phyloP scores from a whole-genome alignment of 2,888 invertebrate genomes.

The Flexamia atlantica region DNA sequence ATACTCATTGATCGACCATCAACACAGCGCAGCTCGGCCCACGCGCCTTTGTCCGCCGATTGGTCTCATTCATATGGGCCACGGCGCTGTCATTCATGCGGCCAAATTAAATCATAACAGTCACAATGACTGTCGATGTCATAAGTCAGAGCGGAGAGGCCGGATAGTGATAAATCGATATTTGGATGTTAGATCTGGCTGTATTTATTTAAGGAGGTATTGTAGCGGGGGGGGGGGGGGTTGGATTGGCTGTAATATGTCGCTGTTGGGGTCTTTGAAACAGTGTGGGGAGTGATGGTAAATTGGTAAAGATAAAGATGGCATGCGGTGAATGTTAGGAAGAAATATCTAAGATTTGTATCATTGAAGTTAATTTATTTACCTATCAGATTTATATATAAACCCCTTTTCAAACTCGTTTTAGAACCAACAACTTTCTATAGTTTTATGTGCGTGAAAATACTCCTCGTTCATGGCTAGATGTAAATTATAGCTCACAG shows the following conservation, averaged over 20 bases:
- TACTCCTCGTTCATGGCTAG: too few relatives aligned
- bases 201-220: conserved; percentile 16
- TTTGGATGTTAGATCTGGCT: not conserved
- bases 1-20: conserved; percentile 19
- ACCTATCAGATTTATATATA: too few relatives aligned
- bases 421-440: too few relatives aligned
- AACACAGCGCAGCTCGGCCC: conserved; percentile 1
- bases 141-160: conserved; percentile 7
- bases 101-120: conserved; percentile 33
- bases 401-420: too few relatives aligned
- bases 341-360: too few relatives aligned
- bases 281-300: too few relatives aligned
- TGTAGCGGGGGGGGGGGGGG: not conserved
- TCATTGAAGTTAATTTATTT: too few relatives aligned
- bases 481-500: too few relatives aligned
- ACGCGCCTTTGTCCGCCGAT: conserved; percentile 27
- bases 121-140: conserved; percentile 32
- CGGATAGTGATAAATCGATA: conserved; percentile 9
- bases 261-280: not conserved
- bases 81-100: conserved; percentile 30
- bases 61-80: conserved; percentile 12
- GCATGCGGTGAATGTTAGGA: too few relatives aligned
- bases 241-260: not conserved
- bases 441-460: too few relatives aligned
- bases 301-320: too few relatives aligned